Conservation (phyloP, 2,888 invertebrate genomes). For the Linnaemya tessellans region DNA sequence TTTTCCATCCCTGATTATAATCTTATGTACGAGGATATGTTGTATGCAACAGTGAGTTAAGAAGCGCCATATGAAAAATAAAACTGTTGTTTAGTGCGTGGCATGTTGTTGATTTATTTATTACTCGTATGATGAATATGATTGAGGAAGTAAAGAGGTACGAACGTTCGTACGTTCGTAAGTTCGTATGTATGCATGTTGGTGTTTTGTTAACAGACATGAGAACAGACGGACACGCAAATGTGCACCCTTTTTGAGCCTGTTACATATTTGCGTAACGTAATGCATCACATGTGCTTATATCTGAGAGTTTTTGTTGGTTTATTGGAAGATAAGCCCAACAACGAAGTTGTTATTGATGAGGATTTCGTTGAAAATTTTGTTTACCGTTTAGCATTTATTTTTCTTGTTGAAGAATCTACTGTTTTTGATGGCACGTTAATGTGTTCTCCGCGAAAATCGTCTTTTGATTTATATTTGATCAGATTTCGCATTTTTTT, state of each 20-base stretch:
- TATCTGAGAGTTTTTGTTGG: conserved; percentile 7
- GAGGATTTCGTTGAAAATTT: conserved; percentile 37
- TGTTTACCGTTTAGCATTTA: conserved; percentile 30
- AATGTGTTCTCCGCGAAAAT: conserved; percentile 76
- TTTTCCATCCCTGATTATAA: neutral
- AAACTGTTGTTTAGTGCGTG: conserved; percentile 18
- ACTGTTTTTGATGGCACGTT: conserved; percentile 67
- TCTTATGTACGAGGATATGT: neutral
- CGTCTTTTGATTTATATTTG: conserved; percentile 82
- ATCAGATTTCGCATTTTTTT: conserved; percentile 74
- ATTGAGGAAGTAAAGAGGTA: neutral
- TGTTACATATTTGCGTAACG: conserved; percentile 68
- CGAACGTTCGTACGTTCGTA: too few species aligned
- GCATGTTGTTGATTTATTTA: conserved; percentile 28
- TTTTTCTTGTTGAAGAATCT: neutral
- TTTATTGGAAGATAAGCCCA: conserved; percentile 44
- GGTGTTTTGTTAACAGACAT: neutral
- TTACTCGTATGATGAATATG: neutral
- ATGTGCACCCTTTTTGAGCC: conserved; percentile 38
- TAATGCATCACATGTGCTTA: conserved; percentile 43
- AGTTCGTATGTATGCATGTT: neutral
- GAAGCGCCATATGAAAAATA: conserved; percentile 50
- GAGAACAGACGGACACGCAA: neutral
- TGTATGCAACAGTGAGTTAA: conserved; percentile 50
- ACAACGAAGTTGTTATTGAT: conserved; percentile 1